These are phyloP conservation scores for Anguilla marmorata DNA, from an alignment of 2,797 vertebrate genomes.

Conservation along the genomic window DNA sequence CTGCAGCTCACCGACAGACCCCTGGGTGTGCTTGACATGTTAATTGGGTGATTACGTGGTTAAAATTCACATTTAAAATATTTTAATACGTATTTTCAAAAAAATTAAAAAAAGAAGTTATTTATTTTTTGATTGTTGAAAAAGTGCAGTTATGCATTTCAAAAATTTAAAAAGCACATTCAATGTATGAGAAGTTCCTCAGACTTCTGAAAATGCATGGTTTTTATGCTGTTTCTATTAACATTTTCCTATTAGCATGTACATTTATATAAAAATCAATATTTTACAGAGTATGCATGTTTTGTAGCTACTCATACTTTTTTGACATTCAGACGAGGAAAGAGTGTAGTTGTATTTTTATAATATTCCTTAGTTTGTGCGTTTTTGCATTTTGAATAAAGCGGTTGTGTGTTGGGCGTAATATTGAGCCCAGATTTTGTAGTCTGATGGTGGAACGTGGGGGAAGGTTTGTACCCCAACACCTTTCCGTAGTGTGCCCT, in stretches of 20 bases:
- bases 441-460: slow-evolving; percentile 13
- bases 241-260: slow-evolving; percentile 32
- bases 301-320: slow-evolving; percentile 23
- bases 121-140: slow-evolving; percentile 42
- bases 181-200: slow-evolving; percentile 30
- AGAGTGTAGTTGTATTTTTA: slow-evolving; percentile 24
- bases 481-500: neutral
- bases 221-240: slow-evolving; percentile 9
- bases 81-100: slow-evolving; percentile 39
- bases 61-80: slow-evolving; percentile 43
- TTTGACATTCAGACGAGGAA: slow-evolving; percentile 14
- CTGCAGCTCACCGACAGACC: neutral
- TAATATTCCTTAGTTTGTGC: slow-evolving; percentile 12
- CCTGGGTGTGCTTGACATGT: neutral
- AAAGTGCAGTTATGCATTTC: slow-evolving; percentile 20
- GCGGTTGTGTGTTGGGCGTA: neutral
- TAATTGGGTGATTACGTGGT: slow-evolving; percentile 33
- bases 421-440: slow-evolving; percentile 19
- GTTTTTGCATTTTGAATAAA: slow-evolving; percentile 16
- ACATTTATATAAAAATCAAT: slow-evolving; percentile 31
- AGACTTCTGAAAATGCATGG: slow-evolving; percentile 50
- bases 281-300: slow-evolving; percentile 28
- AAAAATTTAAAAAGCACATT: slow-evolving; percentile 33
- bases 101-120: slow-evolving; percentile 13
- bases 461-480: neutral